Evolutionary conservation across 1,140 invertebrate genomes (phyloP).

Genomic region (Physella acuta): DNA sequence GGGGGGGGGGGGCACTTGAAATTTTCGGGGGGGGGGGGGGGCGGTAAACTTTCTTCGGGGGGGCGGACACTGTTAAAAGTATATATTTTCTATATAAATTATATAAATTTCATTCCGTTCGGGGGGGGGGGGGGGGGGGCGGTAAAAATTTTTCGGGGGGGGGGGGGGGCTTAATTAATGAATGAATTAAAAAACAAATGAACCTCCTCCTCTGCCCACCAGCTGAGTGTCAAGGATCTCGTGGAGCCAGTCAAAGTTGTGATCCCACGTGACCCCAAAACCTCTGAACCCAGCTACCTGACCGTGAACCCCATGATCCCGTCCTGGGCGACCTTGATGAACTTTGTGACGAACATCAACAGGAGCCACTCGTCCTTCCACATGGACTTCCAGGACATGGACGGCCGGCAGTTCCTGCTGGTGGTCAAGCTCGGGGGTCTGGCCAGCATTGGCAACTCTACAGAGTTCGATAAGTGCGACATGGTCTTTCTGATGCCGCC

Average conservation of each 20-base stretch:
- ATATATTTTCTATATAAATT: too few species aligned
- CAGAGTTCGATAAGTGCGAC: constrained; percentile 14
- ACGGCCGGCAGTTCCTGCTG: constrained; percentile 10
- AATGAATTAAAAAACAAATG: too few species aligned
- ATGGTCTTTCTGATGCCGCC: constrained; percentile 3
- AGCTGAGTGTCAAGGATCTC: constrained; percentile 23
- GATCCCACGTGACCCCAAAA: constrained; percentile 35
- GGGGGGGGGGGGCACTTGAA: too few species aligned
- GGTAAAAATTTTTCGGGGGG: too few species aligned
- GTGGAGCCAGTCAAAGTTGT: constrained; percentile 33
- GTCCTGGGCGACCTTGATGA: constrained; percentile 30
- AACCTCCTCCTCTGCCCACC: background rate
- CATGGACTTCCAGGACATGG: constrained; percentile 25
- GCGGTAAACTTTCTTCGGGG: too few species aligned
- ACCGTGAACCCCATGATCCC: constrained; percentile 28
- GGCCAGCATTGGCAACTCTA: background rate
- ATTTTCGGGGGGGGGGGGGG: too few species aligned
- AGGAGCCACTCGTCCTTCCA: constrained; percentile 4
- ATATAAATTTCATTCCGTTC: too few species aligned
- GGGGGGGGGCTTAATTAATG: too few species aligned
- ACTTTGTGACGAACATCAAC: constrained; percentile 24
- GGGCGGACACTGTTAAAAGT: too few species aligned
- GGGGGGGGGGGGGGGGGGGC: too few species aligned
- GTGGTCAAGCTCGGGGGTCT: constrained; percentile 10
- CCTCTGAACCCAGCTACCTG: constrained; percentile 14